These are phyloP conservation scores for Crotalus horridus DNA, from an alignment of 2,113 vertebrate species.

Conservation along the genomic window DNA sequence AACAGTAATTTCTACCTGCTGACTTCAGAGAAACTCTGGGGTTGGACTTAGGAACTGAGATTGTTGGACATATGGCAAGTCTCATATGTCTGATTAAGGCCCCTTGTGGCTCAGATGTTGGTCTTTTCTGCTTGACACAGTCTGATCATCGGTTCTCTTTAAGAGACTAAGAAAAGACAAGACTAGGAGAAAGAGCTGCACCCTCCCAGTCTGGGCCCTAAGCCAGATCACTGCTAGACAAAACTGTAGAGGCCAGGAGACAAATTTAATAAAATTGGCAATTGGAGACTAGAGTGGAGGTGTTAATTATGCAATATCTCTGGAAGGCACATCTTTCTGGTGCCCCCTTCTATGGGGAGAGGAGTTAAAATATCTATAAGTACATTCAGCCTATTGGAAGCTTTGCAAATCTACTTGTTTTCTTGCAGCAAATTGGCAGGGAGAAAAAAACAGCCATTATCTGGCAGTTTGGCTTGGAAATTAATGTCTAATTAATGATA, in stretches of 20 bases:
- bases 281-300: background rate
- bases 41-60: background rate
- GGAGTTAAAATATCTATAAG: background rate
- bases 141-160: background rate
- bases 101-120: background rate
- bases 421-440: background rate
- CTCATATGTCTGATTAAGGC: background rate
- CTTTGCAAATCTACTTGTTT: background rate
- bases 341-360: background rate
- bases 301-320: background rate
- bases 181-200: background rate
- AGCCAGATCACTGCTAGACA: background rate
- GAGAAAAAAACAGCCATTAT: background rate
- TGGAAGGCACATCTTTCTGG: background rate
- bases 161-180: background rate
- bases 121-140: background rate
- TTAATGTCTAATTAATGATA: background rate
- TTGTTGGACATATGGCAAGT: too few relatives aligned
- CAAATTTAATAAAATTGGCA: background rate
- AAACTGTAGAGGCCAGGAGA: background rate
- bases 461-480: background rate
- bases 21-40: background rate
- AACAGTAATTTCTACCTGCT: background rate
- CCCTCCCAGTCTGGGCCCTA: background rate
- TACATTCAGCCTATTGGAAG: background rate